Base-by-base conservation (phyloP, 1,140 invertebrate genomes). In the Pseudobourletiella spinata region DNA sequence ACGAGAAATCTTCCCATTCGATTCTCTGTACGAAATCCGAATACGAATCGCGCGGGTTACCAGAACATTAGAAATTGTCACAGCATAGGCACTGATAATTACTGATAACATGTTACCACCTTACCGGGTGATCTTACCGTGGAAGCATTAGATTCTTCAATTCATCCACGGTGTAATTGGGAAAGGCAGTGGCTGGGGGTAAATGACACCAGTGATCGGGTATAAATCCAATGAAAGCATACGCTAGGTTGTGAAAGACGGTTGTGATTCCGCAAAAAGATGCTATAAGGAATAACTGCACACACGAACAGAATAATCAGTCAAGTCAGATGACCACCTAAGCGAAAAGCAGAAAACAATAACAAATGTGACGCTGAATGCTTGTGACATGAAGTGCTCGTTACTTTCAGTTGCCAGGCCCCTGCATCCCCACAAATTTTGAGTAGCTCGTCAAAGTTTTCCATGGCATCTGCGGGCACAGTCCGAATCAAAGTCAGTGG, bases 211-310 rank as follows among this genome's bases (percentile, higher is more conserved):
- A 68, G 29, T 63, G 61, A 20, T 63, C 63, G 8, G 66, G 64
- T 14, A 52, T 68, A 16, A 61, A 63, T 50, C 66, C 69, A 59
- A 70, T 62, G 48, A 70, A 70, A 22, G 66, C 69, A 61, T 70
- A 70, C 28, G 54, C 60, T 42, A 67, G 52, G 39, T 67, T 67
- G 20, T 67, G 65, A 44, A 67, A 24, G 8, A 61, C 65, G 26
- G 65, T 67, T n/a, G 50, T 32, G 44, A 67, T 60, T 29, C 65
- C 65, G 44, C 56, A 59, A 25, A 59, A 63, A 11, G 65, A 67
- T 24, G 57, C 61, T 42, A 67, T 24, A 20, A 67, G 24, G 43
- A 67, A 67, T 11, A 63, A 29, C 65, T 67, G 48, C 24, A 50
- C 56, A 59, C 42, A 16, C n/a, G 43, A 25, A 39, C 11, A 39